Evolutionary conservation across 1,140 invertebrate genomes (phyloP).

Genomic region (Zaprionus nigranus): DNA sequence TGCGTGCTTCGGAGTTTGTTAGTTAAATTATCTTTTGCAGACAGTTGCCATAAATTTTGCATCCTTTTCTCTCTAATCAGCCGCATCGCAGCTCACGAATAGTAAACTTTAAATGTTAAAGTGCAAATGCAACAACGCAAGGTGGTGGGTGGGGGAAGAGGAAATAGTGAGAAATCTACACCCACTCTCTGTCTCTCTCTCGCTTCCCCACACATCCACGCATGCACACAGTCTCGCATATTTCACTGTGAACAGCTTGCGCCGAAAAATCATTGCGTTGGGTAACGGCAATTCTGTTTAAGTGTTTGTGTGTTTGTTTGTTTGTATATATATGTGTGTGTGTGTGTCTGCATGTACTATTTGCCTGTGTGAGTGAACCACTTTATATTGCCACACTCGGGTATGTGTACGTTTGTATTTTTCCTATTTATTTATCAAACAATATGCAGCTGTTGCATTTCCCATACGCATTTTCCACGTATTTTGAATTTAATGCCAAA

Average conservation of each 20-base stretch:
- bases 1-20: conserved; percentile 37
- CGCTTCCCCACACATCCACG: not conserved
- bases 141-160: not conserved
- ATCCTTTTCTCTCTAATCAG: conserved; percentile 47
- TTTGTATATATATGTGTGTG: not conserved
- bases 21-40: conserved; percentile 48
- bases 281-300: conserved; percentile 37
- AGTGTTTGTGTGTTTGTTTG: not conserved
- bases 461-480: conserved; percentile 62
- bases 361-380: conserved; percentile 7
- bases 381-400: conserved; percentile 12
- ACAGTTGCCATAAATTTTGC: conserved; percentile 43
- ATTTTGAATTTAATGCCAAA: conserved; percentile 58
- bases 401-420: conserved; percentile 4
- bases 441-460: conserved; percentile 71
- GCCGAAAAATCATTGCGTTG: conserved; percentile 55
- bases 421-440: conserved; percentile 73
- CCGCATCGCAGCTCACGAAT: conserved; percentile 11
- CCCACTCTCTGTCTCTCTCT: not conserved
- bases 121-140: conserved; percentile 23
- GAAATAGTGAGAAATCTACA: conserved; percentile 4
- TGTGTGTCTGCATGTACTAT: conserved; percentile 11
- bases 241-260: conserved; percentile 51
- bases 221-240: conserved; percentile 25
- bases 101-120: conserved; percentile 45